Evolutionary conservation across 1,140 invertebrate species (phyloP).

Genomic region (Maniola jurtina): DNA sequence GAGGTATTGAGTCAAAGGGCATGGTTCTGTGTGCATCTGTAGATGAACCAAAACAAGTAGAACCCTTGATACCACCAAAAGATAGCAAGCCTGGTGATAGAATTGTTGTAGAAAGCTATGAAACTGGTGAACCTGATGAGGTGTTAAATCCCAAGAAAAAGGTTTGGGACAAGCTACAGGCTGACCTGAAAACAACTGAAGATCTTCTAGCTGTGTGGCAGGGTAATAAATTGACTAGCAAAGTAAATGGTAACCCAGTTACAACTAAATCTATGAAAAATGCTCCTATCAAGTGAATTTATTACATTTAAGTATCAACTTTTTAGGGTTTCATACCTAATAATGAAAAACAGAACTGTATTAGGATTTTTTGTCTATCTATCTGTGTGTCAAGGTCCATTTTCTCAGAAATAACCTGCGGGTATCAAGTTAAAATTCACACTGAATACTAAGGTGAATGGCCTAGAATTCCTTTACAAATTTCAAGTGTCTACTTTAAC

Average conservation of each 20-base stretch:
- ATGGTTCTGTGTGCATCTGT: conserved; percentile 95
- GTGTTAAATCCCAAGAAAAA: conserved; percentile 98
- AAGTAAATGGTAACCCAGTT: conserved; percentile 82
- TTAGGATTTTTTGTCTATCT: no score
- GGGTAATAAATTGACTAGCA: conserved; percentile 86
- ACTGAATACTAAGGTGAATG: no score
- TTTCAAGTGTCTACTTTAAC: no score
- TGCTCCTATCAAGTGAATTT: conserved; percentile 86
- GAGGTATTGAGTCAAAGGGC: conserved; percentile 92
- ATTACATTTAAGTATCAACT: conserved; percentile 5
- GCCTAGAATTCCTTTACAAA: no score
- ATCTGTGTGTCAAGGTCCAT: no score
- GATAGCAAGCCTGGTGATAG: conserved; percentile 88
- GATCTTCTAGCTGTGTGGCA: conserved; percentile 90
- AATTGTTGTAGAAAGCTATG: conserved; percentile 89
- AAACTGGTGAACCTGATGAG: conserved; percentile 88
- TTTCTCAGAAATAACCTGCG: no score
- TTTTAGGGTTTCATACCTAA: background rate
- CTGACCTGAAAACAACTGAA: conserved; percentile 89
- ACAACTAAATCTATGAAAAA: conserved; percentile 84
- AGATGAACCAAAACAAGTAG: conserved; percentile 89
- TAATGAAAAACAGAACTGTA: no score
- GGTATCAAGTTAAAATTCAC: no score
- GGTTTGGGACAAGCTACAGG: conserved; percentile 95
- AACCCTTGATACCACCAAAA: conserved; percentile 88